phyloP scores from a whole-genome alignment of 2,888 invertebrate species.

The Cyclophora punctaria region DNA sequence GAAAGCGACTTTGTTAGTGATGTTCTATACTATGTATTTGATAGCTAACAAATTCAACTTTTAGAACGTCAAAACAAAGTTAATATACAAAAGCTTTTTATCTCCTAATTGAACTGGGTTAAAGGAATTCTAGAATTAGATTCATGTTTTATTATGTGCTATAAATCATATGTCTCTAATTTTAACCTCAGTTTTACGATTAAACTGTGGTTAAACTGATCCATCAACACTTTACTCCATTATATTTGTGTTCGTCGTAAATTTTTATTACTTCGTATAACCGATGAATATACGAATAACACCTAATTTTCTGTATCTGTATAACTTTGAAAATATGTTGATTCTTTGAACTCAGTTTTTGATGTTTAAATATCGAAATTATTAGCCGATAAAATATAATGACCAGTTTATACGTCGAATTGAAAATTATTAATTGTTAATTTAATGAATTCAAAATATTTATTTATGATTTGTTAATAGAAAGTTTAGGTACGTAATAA shows the following conservation, averaged over 20 bases:
- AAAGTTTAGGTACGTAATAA: constrained; percentile 13
- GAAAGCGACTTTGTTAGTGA: no score
- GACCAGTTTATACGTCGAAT: constrained; percentile 16
- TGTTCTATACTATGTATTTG: no score
- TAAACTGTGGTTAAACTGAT: background rate
- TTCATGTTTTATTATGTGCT: no score
- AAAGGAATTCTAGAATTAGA: no score
- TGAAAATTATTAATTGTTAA: constrained; percentile 20
- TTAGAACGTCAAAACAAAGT: no score
- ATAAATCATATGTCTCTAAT: no score
- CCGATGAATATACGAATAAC: constrained; percentile 29
- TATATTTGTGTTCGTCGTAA: constrained; percentile 25
- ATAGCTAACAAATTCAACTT: no score
- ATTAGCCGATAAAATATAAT: constrained; percentile 20
- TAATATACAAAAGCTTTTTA: no score
- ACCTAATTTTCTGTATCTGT: constrained; percentile 23
- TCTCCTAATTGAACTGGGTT: no score
- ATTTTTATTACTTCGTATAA: constrained; percentile 35
- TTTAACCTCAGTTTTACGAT: no score
- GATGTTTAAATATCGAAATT: constrained; percentile 17
- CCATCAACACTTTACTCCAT: background rate
- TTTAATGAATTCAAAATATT: constrained; percentile 14
- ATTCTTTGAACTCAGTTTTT: constrained; percentile 21
- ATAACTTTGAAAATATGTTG: constrained; percentile 18
- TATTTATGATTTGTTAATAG: constrained; percentile 19